Evolutionary conservation across 1,140 invertebrate species (phyloP), one percentile per base, ranked within the genome.

Genomic region (Colletes gigas): DNA sequence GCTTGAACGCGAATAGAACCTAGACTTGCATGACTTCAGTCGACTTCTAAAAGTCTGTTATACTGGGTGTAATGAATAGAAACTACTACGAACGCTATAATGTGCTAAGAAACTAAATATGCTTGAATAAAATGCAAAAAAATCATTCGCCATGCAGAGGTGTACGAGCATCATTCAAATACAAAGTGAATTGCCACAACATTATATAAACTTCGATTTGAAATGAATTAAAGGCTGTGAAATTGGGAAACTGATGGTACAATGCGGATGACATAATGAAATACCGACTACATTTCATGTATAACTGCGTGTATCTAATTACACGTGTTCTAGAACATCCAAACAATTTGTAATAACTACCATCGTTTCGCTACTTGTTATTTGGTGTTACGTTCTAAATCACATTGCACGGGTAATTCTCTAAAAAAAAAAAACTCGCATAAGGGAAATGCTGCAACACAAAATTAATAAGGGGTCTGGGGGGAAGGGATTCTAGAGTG

Each of bases 111-210:
- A 52, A 71, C 41, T 55, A 55, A 65, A 52, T 55, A 75, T 70
- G 44, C 39, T 63, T 63, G 10, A 5, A 75, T 17, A 66, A 21
- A 52, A 79, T 72, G 60, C 69, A 73, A 63, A 73, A 73, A 59
- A 17, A 44, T 71, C 78, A 80, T 80, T 80, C 68, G 39, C 47
- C 80, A 82, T 82, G 80, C 80, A 71, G 63, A 76, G 72, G 30
- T 70, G 69, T 54, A 54, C 54, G 59, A 70, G 52, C 44, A 59
- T 70, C 69, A 73, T 78, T 71, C 81, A 66, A 59, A 57, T 82
- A 65, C 41, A 67, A 81, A 59, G n/a, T 67, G 4, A 80, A 54
- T 21, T 74, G 72, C 9, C 39, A 60, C 14, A 67, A 50, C 12
- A 67, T 78, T 15, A 67, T 62, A 70, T 62, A 70, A 67, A 79